These are phyloP conservation scores for Choristoneura rosaceana DNA, from an alignment of 2,888 invertebrate species.

Conservation along the genomic window DNA sequence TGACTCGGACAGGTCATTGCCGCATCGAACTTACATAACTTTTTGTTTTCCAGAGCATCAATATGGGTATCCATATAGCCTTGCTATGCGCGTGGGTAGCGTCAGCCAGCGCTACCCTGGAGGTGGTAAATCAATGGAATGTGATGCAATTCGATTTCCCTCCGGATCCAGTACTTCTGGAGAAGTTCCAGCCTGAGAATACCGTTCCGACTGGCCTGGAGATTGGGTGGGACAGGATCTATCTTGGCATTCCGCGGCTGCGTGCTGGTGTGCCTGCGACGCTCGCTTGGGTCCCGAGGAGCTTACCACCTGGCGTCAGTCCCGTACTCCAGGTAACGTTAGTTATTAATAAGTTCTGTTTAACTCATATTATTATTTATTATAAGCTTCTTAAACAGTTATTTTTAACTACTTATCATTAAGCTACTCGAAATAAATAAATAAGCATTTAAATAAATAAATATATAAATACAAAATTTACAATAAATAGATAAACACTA, in stretches of 20 bases:
- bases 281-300: constrained; percentile 88
- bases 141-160: constrained; percentile 88
- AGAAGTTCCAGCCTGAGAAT: constrained; percentile 89
- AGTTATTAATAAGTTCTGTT: neutral
- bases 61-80: constrained; percentile 61
- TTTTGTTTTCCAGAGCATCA: constrained; percentile 40
- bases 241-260: constrained; percentile 91
- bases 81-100: constrained; percentile 65
- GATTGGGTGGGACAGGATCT: constrained; percentile 89
- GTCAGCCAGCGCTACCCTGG: constrained; percentile 78
- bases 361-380: no score
- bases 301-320: constrained; percentile 87
- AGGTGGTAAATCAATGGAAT: constrained; percentile 90
- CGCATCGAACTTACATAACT: constrained; percentile 44
- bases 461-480: no score
- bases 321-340: constrained; percentile 87
- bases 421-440: no score
- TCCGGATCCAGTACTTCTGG: constrained; percentile 84
- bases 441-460: no score
- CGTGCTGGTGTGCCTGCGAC: constrained; percentile 92
- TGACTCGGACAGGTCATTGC: constrained; percentile 56
- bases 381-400: no score
- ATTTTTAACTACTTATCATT: no score
- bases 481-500: no score
- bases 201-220: constrained; percentile 92